Evolutionary conservation across 2,888 invertebrate genomes (phyloP).

Genomic region (Andrena marginata): DNA sequence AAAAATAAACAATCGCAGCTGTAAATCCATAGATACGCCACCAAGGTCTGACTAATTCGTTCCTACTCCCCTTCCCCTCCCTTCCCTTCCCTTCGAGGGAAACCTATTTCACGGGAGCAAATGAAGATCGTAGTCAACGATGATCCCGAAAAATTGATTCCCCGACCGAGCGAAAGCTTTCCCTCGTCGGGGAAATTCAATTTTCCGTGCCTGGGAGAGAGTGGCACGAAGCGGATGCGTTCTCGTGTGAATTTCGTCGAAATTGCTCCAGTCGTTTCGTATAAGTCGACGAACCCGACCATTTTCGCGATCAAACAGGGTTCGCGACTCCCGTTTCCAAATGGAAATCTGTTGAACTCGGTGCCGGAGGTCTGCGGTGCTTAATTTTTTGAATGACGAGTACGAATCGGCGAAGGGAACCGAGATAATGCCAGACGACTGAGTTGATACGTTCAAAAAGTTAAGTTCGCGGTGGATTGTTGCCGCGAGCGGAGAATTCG

Average conservation of each 20-base stretch:
- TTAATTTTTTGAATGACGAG: not conserved
- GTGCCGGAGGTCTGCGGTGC: not conserved
- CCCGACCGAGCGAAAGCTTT: constrained; percentile 29
- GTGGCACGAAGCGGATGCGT: not conserved
- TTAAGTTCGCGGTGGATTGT: not conserved
- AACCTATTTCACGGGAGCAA: constrained; percentile 2
- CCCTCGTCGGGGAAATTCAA: constrained; percentile 16
- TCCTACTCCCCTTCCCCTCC: not conserved
- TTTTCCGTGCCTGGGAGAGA: constrained; percentile 1
- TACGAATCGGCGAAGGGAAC: not conserved
- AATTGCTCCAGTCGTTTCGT: not conserved
- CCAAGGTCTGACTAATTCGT: constrained; percentile 18
- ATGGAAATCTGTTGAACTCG: not conserved
- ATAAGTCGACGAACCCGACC: not conserved
- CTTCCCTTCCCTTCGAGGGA: not conserved
- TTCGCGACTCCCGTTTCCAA: not conserved
- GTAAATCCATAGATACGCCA: not conserved
- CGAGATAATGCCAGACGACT: not conserved
- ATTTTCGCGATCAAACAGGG: not conserved
- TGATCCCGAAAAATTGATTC: constrained; percentile 38
- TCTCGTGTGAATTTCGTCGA: constrained; percentile 4
- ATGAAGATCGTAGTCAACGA: not conserved
- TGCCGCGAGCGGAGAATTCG: not conserved
- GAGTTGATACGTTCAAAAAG: not conserved
- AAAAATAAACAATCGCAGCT: not conserved